Evolutionary conservation across 2,113 vertebrate species (phyloP), one percentile per base, ranked within the genome.

Genomic region (Xiphophorus hellerii): DNA sequence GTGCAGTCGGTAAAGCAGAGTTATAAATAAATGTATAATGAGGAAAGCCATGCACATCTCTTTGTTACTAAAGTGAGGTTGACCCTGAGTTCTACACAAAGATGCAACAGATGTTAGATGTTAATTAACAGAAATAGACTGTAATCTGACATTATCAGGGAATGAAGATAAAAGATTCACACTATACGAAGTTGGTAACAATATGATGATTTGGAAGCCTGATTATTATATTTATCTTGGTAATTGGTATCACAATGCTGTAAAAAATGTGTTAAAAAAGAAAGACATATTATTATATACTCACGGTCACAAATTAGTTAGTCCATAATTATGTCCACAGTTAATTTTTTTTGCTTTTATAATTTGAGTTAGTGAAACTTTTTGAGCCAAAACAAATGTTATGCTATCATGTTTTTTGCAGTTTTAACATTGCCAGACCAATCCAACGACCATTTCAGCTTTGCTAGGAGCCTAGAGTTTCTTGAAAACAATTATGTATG

Each of bases 71-170:
- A 10, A 54, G 62, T 31, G 39, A 11, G 20, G 12, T 28, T 39
- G 65, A 48, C 44, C 11, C 25, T 11, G 17, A 70, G 42, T 30
- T 29, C 25, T 2, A 25, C 5, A 69, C n/a, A 29, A 51, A 2
- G 8, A 44, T 11, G 9, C 31, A 28, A 35, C 8, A 63, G 42
- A 64, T 5, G 44, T 66, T n/a, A 22, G 66, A 12, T 11, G 7
- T 73, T 44, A 33, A 64, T 66, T 76, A 60, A 37, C 30, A 54
- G 42, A 69, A 74, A 64, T 5, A 72, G 2, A 22, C 62, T 76
- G 61, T 72, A 13, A 77, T 62, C 28, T n/a, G 20, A 13, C 67
- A 73, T 20, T 31, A 27, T 71, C 74, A 82, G 62, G 73, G 62
- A 63, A n/a, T 62, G 66, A 64, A 77, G 65, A 0, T 37, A 14